Evolutionary conservation across 1,140 invertebrate genomes (phyloP), one percentile per base, ranked within the genome.

Genomic region (Drosophila bocqueti): DNA sequence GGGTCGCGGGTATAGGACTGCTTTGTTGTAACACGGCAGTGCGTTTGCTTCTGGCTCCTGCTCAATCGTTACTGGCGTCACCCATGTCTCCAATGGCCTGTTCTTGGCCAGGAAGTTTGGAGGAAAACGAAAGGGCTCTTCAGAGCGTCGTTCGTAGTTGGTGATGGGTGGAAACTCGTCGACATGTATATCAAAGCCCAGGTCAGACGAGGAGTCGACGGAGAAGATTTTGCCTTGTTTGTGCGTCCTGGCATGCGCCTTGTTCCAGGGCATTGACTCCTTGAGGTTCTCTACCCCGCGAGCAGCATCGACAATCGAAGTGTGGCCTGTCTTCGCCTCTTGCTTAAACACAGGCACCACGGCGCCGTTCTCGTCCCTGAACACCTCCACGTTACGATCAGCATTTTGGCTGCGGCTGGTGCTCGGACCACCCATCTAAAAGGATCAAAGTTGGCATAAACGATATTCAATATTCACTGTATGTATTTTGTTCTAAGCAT

Each of bases 231-330:
- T 81, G 0, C 78, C 73, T 4, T 59, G 60, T 78, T 93, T 92
- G 69, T 93, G 87, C 0, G 68, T 43, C 81, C 93, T 74, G 54
- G 65, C 52, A 54, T 83, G 61, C 9, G 81, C 87, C 87, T 93
- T 94, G 65, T 93, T 95, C 95, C 95, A 96, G 9, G 94, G 94
- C n/a, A 95, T 95, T 18, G 95, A 93, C 87, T 96, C 96, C 46
- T 94, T 94, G 9, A 94, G 78, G 61, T 93, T 93, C 81, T 95
- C 94, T 55, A 94, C 93, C 55, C 94, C 94, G 8, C 94, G 93
- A 29, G 94, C 93, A 40, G 93, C 93, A 75, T 94, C 94, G 60
- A 95, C 93, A 76, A 95, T 95, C 72, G 94, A 95, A 11, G 76
- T 82, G 8, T 91, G 63, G 16, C 68, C 84, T 0, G 81, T 62